phyloP scores from a whole-genome alignment of 2,797 vertebrate genomes.

The Malacoraja senta region DNA sequence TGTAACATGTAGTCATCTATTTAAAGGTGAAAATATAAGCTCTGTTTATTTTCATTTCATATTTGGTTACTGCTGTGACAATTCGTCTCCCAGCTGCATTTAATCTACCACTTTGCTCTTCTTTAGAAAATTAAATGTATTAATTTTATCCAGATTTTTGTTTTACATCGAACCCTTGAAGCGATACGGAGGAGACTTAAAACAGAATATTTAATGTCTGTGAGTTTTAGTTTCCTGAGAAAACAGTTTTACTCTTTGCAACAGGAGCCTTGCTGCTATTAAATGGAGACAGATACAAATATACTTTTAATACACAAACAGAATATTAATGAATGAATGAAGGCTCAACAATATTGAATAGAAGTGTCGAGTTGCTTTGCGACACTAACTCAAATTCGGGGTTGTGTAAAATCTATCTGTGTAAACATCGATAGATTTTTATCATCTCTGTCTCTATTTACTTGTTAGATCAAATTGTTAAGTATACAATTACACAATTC shows the following conservation, averaged over 20 bases:
- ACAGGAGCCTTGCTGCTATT: not conserved
- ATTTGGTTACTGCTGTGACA: not conserved
- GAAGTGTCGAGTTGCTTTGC: not conserved
- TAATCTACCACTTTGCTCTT: not conserved
- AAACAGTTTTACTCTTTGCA: not conserved
- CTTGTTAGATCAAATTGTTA: constrained; percentile 1
- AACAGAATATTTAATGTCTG: not conserved
- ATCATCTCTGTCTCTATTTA: not conserved
- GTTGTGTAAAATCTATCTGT: not conserved
- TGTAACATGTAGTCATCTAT: not conserved
- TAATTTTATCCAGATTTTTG: not conserved
- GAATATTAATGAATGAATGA: not conserved
- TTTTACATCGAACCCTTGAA: not conserved
- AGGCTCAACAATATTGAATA: not conserved
- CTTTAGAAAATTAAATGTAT: not conserved
- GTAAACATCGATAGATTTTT: not conserved
- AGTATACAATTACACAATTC: not conserved
- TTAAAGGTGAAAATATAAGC: not conserved
- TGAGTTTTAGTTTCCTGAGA: not conserved
- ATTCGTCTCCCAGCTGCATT: not conserved
- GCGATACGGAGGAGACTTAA: not conserved
- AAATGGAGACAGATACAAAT: not conserved
- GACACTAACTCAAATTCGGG: not conserved
- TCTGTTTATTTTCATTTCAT: not conserved
- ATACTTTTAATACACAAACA: not conserved